These are phyloP conservation scores for Hydra vulgaris DNA, from an alignment of 30 jellyfish, hydroid and myxozoan genomes.

Conservation along the genomic window DNA sequence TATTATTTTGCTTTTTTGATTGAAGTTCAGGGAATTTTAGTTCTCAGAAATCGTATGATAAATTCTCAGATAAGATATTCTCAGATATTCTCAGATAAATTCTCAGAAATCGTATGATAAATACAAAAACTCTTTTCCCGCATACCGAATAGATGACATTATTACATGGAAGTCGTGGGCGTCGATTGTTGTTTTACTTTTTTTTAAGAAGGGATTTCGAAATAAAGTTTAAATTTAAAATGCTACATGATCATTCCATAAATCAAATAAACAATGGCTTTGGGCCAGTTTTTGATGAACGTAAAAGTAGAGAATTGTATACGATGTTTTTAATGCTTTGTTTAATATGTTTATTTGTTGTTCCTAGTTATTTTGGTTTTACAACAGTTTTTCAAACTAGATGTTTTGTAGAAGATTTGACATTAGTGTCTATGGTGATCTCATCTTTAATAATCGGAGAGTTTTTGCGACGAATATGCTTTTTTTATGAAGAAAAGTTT, in stretches of 20 bases:
- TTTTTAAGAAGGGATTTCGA: too few species aligned
- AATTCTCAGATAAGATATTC: too few species aligned
- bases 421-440: background rate
- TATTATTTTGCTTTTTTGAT: too few species aligned
- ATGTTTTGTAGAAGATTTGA: background rate
- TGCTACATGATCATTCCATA: background rate
- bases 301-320: conserved; percentile 23
- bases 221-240: too few species aligned
- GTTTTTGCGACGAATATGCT: conserved; percentile 27
- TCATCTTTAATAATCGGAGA: conserved; percentile 45
- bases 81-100: too few species aligned
- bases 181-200: too few species aligned
- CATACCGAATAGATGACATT: too few species aligned
- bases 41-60: too few species aligned
- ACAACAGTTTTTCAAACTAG: background rate
- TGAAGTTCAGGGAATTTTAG: too few species aligned
- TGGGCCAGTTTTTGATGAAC: conserved; percentile 49
- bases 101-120: too few species aligned
- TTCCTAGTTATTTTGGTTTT: background rate
- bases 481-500: conserved; percentile 30
- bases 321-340: background rate
- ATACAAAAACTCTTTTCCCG: too few species aligned
- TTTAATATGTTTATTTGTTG: background rate
- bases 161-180: too few species aligned
- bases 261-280: conserved; percentile 52